Base-by-base conservation (phyloP, 92 coral and sea anemone genomes). In the Zoanthus sociatus region DNA sequence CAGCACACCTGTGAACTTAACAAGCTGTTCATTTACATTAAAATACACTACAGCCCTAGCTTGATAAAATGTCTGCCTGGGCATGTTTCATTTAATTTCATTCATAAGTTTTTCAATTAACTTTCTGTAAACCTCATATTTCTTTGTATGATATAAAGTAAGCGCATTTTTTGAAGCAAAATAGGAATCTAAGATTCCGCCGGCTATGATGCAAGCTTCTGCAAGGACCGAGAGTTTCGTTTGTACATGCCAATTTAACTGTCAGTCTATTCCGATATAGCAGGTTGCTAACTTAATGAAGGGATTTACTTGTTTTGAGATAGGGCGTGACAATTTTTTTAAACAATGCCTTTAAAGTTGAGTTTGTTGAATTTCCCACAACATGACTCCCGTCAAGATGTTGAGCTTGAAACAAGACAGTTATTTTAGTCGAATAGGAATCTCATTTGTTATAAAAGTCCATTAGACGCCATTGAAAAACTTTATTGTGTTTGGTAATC, bases 41-140 rank as follows among this genome's bases (percentile, higher is more conserved):
- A 81, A 76, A 67, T 47, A 50, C 12, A 17, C 50, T 46, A 37
- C 47, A 42, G 20, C 85, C 18, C 42, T 68, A 81, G 60, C 46
- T 81, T 66, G 85, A 21, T 81, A 81, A 67, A 66, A 30, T 64
- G 66, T 81, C 75, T 66, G 85, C 85, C 85, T 44, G 46, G 85
- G 85, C 85, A 47, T 67, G 85, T 66, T 48, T 42, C 9, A 48
- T 42, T 15, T 2, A 42, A 26, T 26, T 81, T 81, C 45, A 48
- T 64, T 81, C 63, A 64, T 20, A 66, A 12, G 3, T 44, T 21
- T 18, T 33, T 15, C 8, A 53, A 11, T 4, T 21, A 51, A 32
- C 8, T 50, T 30, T 4, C 17, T 26, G 15, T 69, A 9, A 30
- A 69, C 13, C 10, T 9, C 13, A 1, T 69, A 31, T 10, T 63